Conservation (phyloP, 2,113 vertebrate species). For the Nansenia antarctica region DNA sequence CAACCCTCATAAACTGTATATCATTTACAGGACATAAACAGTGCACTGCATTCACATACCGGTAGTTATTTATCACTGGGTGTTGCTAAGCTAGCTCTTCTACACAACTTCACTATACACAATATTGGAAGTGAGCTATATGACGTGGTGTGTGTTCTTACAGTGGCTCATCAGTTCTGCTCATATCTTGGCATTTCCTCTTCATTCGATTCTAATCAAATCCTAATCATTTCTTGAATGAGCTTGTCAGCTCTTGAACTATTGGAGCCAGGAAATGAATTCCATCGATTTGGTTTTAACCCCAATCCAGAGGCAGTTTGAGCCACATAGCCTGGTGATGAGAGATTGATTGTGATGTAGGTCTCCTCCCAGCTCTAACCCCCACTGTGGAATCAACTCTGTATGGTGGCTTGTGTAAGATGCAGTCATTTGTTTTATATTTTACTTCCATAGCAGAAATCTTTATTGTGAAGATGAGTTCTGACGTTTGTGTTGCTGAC, state of each 20-base stretch:
- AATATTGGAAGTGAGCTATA: no score
- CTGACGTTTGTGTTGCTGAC: not conserved
- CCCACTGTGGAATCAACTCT: not conserved
- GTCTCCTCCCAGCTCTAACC: no score
- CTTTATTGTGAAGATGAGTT: not conserved
- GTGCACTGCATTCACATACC: no score
- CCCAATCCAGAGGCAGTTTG: conserved; percentile 4
- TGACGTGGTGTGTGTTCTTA: not conserved
- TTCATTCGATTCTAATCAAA: not conserved
- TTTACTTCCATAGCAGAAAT: conserved; percentile 1
- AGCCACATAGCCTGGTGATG: conserved; percentile 33
- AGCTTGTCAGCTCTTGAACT: conserved; percentile 24
- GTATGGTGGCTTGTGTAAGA: not conserved
- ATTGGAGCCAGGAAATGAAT: conserved; percentile 50
- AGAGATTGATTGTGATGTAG: conserved; percentile 36
- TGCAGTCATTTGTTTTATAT: conserved; percentile 1
- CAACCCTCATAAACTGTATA: conserved; percentile 4
- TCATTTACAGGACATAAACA: no score
- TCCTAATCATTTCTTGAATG: not conserved
- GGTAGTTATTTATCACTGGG: no score
- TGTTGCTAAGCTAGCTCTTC: no score
- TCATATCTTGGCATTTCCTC: not conserved
- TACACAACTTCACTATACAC: not conserved
- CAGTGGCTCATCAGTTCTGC: not conserved
- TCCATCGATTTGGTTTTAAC: conserved; percentile 51